A percentile compares a stretch with the other conserved stretches of the same genome.
Conservation (phyloP, 2,113 vertebrate genomes). For the Thunnus maccoyii region DNA sequence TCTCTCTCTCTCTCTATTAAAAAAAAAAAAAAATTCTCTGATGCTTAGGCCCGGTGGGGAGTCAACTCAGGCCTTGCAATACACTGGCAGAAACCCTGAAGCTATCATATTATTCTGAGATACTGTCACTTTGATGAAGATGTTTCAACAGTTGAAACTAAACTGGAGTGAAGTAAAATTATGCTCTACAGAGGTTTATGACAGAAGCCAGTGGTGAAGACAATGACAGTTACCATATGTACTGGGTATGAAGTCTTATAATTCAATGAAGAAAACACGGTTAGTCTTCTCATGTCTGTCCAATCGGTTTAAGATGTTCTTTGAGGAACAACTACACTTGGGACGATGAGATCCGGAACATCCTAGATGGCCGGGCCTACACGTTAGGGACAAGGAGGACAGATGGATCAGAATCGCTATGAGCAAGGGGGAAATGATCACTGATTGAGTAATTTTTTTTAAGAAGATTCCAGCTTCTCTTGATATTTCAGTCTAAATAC, state of each 20-base stretch:
- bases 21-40: no score
- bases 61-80: no score
- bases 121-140: not conserved
- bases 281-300: not conserved
- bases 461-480: no score
- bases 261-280: not conserved
- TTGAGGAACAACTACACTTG: conserved; percentile 92
- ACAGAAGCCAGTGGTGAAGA: not conserved
- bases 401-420: conserved; percentile 93
- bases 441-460: conserved; percentile 37
- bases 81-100: conserved; percentile 20
- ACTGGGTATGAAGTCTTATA: not conserved
- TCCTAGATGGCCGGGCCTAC: conserved; percentile 94
- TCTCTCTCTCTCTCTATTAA: no score
- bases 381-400: conserved; percentile 92
- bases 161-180: no score
- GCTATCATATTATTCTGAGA: conserved; percentile 80
- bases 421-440: conserved; percentile 95
- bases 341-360: conserved; percentile 95
- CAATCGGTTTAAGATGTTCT: conserved; percentile 91
- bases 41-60: no score
- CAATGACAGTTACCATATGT: not conserved
- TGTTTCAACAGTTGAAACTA: no score
- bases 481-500: no score
- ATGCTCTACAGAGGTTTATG: not conserved